Percentiles rank a stretch among this genome's conserved stretches.
Conservation (phyloP, 1,140 invertebrate genomes). For the Heterodera carotae region DNA sequence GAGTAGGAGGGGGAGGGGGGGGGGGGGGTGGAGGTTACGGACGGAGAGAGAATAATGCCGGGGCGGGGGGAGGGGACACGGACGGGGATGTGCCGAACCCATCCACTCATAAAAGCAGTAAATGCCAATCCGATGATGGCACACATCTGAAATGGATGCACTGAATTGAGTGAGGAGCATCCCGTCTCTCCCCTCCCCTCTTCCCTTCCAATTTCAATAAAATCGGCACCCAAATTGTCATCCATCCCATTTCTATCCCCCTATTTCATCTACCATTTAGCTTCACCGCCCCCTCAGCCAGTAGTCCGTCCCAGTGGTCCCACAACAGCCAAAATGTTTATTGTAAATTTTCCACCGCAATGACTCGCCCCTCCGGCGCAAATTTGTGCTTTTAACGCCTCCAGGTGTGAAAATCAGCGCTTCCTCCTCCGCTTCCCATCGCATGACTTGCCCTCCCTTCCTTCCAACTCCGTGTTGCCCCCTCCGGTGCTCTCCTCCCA, state of each 20-base stretch:
- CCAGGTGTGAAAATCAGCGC: slow-evolving; percentile 32
- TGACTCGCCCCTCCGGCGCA: neutral
- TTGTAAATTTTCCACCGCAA: neutral
- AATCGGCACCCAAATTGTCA: neutral
- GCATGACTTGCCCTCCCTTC: slow-evolving; percentile 21
- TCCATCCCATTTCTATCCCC: neutral
- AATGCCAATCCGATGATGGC: neutral
- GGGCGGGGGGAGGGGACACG: no score
- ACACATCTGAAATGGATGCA: neutral
- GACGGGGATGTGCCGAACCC: neutral
- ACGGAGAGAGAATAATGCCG: no score
- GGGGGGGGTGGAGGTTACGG: no score
- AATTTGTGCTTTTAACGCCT: slow-evolving; percentile 16
- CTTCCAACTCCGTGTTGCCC: no score
- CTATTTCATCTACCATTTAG: neutral
- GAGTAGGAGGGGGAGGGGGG: no score
- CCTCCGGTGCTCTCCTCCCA: no score
- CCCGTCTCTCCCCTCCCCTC: neutral
- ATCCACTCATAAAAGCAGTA: neutral
- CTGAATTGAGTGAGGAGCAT: neutral
- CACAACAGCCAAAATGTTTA: neutral
- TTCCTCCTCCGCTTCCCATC: neutral
- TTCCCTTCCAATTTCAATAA: neutral
- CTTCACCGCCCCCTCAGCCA: neutral
- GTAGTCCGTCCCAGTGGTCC: neutral